Evolutionary conservation across 2,113 vertebrate genomes (phyloP), one percentile per base, ranked within the genome.

Genomic region (Neotoma lepida): DNA sequence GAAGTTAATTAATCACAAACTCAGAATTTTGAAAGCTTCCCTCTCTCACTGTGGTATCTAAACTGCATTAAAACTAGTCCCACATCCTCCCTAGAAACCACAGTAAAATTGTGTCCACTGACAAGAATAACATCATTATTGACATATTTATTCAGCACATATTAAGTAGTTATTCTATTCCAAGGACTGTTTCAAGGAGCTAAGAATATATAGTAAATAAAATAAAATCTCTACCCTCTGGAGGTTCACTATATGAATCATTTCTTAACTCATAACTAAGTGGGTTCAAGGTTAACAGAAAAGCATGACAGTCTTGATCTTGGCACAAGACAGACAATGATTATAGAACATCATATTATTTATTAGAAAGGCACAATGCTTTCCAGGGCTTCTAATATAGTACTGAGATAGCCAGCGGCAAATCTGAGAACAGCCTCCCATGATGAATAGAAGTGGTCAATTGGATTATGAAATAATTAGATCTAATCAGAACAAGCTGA

Each of bases 401-500:
- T 92, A n/a, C 44, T 85, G 77, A 56, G 24, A 61, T 89, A n/a
- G 73, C 91, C 80, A 92, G 28, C n/a, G 24, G 73, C 22, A 91
- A 89, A 10, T 89, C 70, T 81, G 17, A 85, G 17, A 54, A 94
- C 78, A 84, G 24, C 30, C 24, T 80, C 88, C 87, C 35, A 84
- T 74, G 76, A 90, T 82, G 35, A 94, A 35, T 33, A 95, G 17
- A 93, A 70, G 51, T 88, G 18, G 56, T 88, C 30, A 68, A 93
- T 17, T 88, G 54, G 56, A 90, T 88, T 90, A 85, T 73, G 46
- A 93, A 94, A 61, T 85, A 85, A 90, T 94, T 90, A 78, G 46
- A 90, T 68, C 46, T 90, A 88, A 86, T 56, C 35, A 77, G 70
- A 90, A 91, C 64, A 87, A 73, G 46, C 44, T 94, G 74, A 49